Evolutionary conservation across 2,888 invertebrate genomes (phyloP), one percentile per base, ranked within the genome.

Genomic region (Hirtodrosophila duncani): DNA sequence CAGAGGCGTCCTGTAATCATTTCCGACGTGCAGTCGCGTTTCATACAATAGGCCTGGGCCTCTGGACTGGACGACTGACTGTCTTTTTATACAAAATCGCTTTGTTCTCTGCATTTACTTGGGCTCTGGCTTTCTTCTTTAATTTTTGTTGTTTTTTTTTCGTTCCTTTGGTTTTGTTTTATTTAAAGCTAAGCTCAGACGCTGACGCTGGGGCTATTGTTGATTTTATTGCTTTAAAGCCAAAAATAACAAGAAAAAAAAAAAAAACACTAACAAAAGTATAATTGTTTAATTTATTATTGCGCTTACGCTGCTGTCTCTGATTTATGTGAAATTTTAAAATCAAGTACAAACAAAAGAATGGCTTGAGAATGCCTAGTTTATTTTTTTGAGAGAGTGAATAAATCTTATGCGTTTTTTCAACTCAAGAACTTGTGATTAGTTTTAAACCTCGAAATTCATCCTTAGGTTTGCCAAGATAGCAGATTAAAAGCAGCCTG

Each of bases 91-190:
- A n/a, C n/a, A n/a, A n/a, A n/a, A 34, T 43, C 30, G 60, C 64
- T 71, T 71, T 79, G 67, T 79, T 79, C 65, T 62, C 51, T 34
- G 26, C 13, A 43, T 59, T 44, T 42, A 39, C 39, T 71, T 52
- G n/a, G n/a, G n/a, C n/a, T n/a, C n/a, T n/a, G 59, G 66, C 68
- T 65, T 77, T 68, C 80, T 77, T 77, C 71, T 72, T 77, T 65
- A 77, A 53, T 53, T 34, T 56, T 36, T 37, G 24, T 58, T 36
- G 24, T 52, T 29, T 53, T 18, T 30, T 7, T 9, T 11, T 26
- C 9, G 16, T 9, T 26, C 7, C 21, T 53, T 38, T 46, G 45
- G 43, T 67, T 61, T 46, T 57, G 57, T 69, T 74, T 67, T 57
- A 38, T 58, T 63, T 66, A 49, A 69, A 74, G 75, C 71, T 64